Evolutionary conservation across 2,797 vertebrate genomes (phyloP).

Genomic region (Anguilla pacifica): DNA sequence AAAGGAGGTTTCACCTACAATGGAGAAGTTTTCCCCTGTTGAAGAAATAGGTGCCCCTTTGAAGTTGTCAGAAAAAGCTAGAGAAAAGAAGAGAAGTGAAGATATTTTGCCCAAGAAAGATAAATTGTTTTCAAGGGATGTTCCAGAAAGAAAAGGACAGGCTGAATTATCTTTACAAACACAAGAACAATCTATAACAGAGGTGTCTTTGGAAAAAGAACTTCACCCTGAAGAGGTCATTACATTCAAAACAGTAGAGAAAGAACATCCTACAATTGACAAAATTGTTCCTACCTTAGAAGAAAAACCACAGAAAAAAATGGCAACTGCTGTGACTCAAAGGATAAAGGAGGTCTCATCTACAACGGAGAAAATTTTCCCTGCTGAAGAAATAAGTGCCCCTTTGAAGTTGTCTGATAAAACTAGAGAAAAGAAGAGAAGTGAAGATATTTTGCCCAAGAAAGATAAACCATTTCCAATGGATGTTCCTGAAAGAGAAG

Average conservation of each 20-base stretch:
- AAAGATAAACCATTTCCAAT: background rate
- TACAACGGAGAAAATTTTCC: background rate
- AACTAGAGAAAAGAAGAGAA: background rate
- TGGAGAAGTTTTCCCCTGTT: background rate
- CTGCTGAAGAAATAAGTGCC: background rate
- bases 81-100: constrained; percentile 7
- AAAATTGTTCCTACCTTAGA: background rate
- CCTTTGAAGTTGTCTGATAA: too few relatives aligned
- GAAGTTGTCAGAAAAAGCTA: background rate
- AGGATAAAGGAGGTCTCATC: constrained; percentile 17
- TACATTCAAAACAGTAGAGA: background rate
- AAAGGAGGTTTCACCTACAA: background rate
- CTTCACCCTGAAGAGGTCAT: background rate
- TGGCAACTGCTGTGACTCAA: too few relatives aligned
- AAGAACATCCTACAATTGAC: background rate
- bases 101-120: constrained; percentile 12
- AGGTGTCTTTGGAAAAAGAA: background rate
- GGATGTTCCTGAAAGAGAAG: background rate
- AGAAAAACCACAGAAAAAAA: background rate
- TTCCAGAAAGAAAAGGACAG: background rate
- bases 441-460: constrained; percentile 20
- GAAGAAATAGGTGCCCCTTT: background rate
- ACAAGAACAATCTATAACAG: background rate
- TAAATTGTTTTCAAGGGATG: background rate
- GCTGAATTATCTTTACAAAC: background rate